phyloP scores from a whole-genome alignment of 2,888 invertebrate species.

The Pristionchus japonicus region DNA sequence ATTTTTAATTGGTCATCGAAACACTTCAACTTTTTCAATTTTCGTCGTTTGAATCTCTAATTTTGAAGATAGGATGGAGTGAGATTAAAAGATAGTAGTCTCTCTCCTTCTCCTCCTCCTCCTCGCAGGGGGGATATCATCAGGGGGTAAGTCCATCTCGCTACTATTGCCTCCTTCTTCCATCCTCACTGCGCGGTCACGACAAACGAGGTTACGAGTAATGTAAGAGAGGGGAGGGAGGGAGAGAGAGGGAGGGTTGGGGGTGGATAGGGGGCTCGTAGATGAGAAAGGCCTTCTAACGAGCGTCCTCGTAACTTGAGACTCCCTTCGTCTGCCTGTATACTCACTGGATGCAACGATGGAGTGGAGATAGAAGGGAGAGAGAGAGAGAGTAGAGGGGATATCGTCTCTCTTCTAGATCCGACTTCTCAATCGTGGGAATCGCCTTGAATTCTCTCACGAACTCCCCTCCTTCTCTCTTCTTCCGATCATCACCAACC shows the following conservation, averaged over 20 bases:
- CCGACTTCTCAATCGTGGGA: background rate
- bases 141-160: background rate
- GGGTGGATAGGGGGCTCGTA: slow-evolving; percentile 1
- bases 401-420: slow-evolving; percentile 23
- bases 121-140: background rate
- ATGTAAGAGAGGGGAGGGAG: background rate
- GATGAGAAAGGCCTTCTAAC: slow-evolving; percentile 35
- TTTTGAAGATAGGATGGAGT: too few species aligned
- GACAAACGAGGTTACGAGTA: slow-evolving; percentile 39
- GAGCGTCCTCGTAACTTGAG: slow-evolving; percentile 40
- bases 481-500: background rate
- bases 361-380: background rate
- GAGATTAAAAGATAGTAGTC: background rate
- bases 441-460: slow-evolving; percentile 17
- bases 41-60: too few species aligned
- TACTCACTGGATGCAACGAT: background rate
- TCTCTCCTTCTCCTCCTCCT: too few species aligned
- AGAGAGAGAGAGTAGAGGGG: background rate
- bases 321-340: slow-evolving; percentile 20
- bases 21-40: too few species aligned
- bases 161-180: background rate
- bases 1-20: too few species aligned
- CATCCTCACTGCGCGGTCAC: slow-evolving; percentile 31
- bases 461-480: slow-evolving; percentile 22
- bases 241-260: background rate